Evolutionary conservation across 2,797 vertebrate species (phyloP), one percentile per base, ranked within the genome.

Genomic region (Mico argentatus): DNA sequence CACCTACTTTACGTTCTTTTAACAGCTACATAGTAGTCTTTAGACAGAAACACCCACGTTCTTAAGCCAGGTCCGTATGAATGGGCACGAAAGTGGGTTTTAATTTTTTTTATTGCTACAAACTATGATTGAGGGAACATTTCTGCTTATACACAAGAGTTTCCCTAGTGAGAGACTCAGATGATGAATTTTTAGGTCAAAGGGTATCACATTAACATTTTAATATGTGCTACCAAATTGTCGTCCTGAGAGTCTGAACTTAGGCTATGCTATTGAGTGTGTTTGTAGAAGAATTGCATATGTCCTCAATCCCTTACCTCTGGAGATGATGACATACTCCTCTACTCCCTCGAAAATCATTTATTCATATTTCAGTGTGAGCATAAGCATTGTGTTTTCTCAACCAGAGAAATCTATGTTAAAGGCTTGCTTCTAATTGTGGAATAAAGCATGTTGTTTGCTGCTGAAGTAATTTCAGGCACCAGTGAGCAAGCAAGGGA

Each of bases 391-490:
- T 79, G 87, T 95, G 93, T 90, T 97, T 96, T 77, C 67, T 96
- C 52, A 3, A 72, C 87, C 81, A 94, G 81, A 97, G 87, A 95
- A 96, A 85, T 95, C 84, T 95, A 8, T 22, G 7, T 93, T 90
- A 95, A 84, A 93, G 76, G 50, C 90, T 94, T 96, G 82, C 30
- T 97, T 97, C 84, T 96, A 96, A 96, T 96, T 97, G 87, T 90
- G 81, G 80, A 94, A 67, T 85, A 97, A 94, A 93, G 87, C 90
- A 90, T 24, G 39, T 52, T 93, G 89, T 89, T 94, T 97, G 91
- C 93, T 91, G 50, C 46, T 76, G 81, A 96, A 95, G 91, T 97
- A 97, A 97, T 97, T 98, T 97, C 93, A 97, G 83, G 97, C 92
- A 97, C n/a, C 91, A 84, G 64, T 92, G 94, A 97, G 46, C 88